These are phyloP conservation scores for Cossypha niveicapilla DNA, from an alignment of 2,797 vertebrate species.

Conservation along the genomic window DNA sequence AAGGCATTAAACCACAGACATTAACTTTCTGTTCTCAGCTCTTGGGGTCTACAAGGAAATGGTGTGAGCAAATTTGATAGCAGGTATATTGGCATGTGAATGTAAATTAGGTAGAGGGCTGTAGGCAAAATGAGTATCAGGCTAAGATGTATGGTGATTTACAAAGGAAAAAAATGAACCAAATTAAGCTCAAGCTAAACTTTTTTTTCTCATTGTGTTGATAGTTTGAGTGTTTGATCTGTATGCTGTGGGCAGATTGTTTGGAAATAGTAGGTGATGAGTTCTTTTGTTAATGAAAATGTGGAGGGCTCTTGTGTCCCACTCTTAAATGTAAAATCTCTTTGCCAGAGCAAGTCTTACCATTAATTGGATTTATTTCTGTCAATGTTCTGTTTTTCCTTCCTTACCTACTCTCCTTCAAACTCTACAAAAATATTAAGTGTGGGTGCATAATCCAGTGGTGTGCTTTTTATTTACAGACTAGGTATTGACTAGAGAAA, in stretches of 20 bases:
- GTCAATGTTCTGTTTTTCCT: neutral
- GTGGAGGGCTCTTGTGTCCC: neutral
- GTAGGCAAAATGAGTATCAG: neutral
- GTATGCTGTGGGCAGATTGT: neutral
- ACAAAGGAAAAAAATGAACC: neutral
- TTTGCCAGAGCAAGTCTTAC: neutral
- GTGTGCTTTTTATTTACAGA: neutral
- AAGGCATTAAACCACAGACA: slow-evolving; percentile 16
- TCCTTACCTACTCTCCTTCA: neutral
- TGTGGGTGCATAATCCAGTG: neutral
- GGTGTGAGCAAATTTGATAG: slow-evolving; percentile 48
- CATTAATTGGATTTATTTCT: neutral
- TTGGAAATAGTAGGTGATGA: neutral
- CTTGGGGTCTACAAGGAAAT: slow-evolving; percentile 34
- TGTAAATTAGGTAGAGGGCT: slow-evolving; percentile 36
- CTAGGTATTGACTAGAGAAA: neutral
- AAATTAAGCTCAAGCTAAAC: neutral
- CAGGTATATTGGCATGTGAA: slow-evolving; percentile 5
- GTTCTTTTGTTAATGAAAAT: slow-evolving; percentile 5
- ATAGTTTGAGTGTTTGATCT: neutral
- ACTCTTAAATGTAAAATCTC: neutral
- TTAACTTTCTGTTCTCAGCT: slow-evolving; percentile 42
- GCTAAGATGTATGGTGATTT: neutral
- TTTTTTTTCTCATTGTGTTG: neutral
- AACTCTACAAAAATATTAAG: neutral